Evolutionary conservation across 1,140 invertebrate genomes (phyloP).

Genomic region (Pseudoatta argentina): DNA sequence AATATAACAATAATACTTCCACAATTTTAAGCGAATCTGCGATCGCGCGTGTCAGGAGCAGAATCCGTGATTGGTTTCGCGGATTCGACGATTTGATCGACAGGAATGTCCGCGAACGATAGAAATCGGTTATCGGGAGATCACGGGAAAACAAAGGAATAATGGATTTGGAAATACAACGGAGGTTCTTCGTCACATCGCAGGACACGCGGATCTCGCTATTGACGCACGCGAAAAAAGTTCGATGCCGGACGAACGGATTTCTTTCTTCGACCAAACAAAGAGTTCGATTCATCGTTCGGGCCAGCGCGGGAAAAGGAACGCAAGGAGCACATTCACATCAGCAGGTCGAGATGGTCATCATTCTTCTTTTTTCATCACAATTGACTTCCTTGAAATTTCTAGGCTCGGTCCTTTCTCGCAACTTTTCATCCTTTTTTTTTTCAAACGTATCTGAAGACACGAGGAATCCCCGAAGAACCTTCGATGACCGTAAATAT

Average conservation of each 20-base stretch:
- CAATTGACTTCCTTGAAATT: slow-evolving; percentile 52
- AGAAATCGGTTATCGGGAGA: slow-evolving; percentile 7
- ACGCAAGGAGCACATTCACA: slow-evolving; percentile 26
- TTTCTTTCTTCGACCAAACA: slow-evolving; percentile 61
- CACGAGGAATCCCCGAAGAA: no score
- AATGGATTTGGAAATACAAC: slow-evolving; percentile 64
- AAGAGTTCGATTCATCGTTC: slow-evolving; percentile 65
- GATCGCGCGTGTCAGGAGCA: background rate
- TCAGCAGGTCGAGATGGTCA: background rate
- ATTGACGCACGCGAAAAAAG: slow-evolving; percentile 36
- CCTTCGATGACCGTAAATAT: background rate
- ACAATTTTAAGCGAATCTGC: background rate
- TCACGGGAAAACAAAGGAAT: slow-evolving; percentile 49
- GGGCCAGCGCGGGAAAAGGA: background rate
- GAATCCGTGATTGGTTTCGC: background rate
- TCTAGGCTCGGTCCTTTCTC: slow-evolving; percentile 21
- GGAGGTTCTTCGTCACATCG: background rate
- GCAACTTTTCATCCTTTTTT: background rate
- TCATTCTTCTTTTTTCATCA: background rate
- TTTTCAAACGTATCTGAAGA: background rate
- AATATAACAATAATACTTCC: background rate
- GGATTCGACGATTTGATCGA: slow-evolving; percentile 8
- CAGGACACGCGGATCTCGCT: slow-evolving; percentile 3
- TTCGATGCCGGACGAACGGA: slow-evolving; percentile 37
- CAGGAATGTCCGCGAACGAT: slow-evolving; percentile 27